Base-by-base conservation (phyloP, 53 echinoderm and acorn worm species). In the Mesocentrotus franciscanus region DNA sequence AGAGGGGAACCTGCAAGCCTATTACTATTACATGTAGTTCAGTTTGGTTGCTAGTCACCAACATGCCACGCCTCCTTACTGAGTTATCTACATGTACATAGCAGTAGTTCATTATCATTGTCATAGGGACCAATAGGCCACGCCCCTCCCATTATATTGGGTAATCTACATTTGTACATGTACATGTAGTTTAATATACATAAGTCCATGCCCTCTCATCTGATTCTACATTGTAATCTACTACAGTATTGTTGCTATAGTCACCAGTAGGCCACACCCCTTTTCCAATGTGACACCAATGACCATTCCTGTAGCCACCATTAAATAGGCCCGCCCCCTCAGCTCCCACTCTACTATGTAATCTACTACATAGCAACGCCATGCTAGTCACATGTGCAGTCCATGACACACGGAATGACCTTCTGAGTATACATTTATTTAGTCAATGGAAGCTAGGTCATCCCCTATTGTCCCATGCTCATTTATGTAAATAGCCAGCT, bases 301-400 rank as follows among this genome's bases (percentile, higher is more conserved):
- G 20, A 49, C 49, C 49, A 49, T 49, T 49, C 49, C 6, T 49
- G 49, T 49, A 49, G 49, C 49, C 14, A 64, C 64, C 16, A 18
- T 15, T 18, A 64, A 64, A 75, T 29, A 30, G 75, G 27, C n/a
- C 75, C 32, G 75, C 75, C 75, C 74, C 75, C 30, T 75, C 75
- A 18, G 5, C 16, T 20, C 64, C 5, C 64, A 64, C 10, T 75
- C 30, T 75, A 29, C 75, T 20, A 24, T 30, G n/a, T 75, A 75
- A 26, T 75, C 75, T 75, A 27, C 26, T 75, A 75, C 84, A 84
- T 70, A 71, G 92, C 71, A 66, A 91, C 68, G 56, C 75, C 92
- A 92, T 92, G 92, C 20, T 29, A 49, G 92, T 92, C 92, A 92
- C 92, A 92, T 92, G 92, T 14, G 68, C 92, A 75, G 8, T 30